These are phyloP conservation scores for Notospermus geniculatus DNA, from an alignment of 1,140 invertebrate species.

Conservation along the genomic window DNA sequence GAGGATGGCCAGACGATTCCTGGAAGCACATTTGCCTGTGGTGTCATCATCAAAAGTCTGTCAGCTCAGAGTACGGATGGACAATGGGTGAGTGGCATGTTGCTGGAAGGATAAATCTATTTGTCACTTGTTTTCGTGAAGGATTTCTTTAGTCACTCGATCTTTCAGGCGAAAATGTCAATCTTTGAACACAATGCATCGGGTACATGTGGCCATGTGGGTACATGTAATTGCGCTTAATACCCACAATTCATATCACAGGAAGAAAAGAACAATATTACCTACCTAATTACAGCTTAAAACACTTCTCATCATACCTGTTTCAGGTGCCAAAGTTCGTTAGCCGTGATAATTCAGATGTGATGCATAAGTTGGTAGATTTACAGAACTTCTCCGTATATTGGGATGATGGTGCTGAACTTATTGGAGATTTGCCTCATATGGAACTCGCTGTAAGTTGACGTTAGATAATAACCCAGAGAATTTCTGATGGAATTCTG, in stretches of 20 bases:
- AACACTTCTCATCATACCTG: too few relatives aligned
- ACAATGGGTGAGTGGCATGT: constrained; percentile 56
- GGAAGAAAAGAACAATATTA: too few relatives aligned
- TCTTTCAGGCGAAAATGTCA: too few relatives aligned
- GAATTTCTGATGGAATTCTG: too few relatives aligned
- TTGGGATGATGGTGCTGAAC: constrained; percentile 76
- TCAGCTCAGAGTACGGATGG: constrained; percentile 61
- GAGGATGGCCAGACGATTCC: constrained; percentile 59
- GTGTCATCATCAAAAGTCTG: constrained; percentile 60
- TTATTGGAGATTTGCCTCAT: constrained; percentile 65
- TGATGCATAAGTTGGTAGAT: constrained; percentile 81
- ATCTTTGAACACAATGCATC: too few relatives aligned
- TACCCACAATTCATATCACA: too few relatives aligned
- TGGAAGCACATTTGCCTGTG: constrained; percentile 59
- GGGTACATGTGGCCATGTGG: too few relatives aligned
- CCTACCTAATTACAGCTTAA: too few relatives aligned
- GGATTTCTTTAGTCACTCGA: too few relatives aligned
- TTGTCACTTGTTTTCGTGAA: not conserved
- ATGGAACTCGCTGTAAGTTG: constrained; percentile 66
- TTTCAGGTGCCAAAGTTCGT: constrained; percentile 58
- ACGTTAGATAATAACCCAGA: too few relatives aligned
- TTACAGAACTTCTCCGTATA: constrained; percentile 84
- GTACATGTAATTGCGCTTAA: too few relatives aligned
- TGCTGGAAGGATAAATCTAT: not conserved
- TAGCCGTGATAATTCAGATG: constrained; percentile 49